Conservation (phyloP, 2,797 vertebrate species). For the Scolopax bukidnonensis region DNA sequence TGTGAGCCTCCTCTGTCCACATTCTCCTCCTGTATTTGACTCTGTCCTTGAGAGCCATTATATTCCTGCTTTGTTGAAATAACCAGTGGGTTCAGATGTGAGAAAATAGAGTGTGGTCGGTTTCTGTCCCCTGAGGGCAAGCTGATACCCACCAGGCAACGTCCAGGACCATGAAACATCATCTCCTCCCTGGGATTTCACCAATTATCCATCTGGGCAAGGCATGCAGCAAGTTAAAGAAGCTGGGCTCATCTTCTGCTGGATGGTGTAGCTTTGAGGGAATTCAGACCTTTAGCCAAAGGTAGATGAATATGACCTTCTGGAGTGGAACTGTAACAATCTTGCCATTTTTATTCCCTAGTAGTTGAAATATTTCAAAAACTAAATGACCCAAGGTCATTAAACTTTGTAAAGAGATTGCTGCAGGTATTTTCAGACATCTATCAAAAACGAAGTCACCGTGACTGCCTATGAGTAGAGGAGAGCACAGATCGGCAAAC, state of each 20-base stretch:
- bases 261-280: not conserved
- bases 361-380: constrained; percentile 45
- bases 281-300: constrained; percentile 19
- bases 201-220: not conserved
- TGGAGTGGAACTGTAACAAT: not conserved
- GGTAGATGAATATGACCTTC: not conserved
- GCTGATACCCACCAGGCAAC: not conserved
- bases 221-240: not conserved
- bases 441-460: constrained; percentile 9
- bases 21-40: not conserved
- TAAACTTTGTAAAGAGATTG: constrained; percentile 46
- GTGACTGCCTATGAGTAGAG: not conserved
- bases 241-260: not conserved
- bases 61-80: not conserved
- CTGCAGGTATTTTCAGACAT: constrained; percentile 41
- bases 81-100: not conserved
- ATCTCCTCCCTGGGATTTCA: not conserved
- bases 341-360: constrained; percentile 21
- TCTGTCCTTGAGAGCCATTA: not conserved
- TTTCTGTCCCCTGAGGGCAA: not conserved
- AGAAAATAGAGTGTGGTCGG: not conserved
- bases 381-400: constrained; percentile 43
- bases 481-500: not conserved
- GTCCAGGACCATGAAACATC: not conserved
- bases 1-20: not conserved